Evolutionary conservation across 2,797 vertebrate species (phyloP).

Genomic region (Notolabrus celidotus): DNA sequence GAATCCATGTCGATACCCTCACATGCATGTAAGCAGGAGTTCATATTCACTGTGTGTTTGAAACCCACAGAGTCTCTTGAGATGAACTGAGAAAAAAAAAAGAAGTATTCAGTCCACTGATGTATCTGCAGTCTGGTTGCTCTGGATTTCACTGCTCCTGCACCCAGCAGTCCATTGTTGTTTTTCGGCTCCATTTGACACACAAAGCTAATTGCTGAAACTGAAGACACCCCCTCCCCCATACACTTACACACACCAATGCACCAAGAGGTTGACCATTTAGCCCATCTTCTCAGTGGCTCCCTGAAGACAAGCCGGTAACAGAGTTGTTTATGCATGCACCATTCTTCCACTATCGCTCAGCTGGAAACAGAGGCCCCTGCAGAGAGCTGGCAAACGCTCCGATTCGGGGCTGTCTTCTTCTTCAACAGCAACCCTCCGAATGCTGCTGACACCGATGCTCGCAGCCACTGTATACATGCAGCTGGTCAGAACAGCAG

Average conservation of each 20-base stretch:
- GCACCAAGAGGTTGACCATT: conserved; percentile 49
- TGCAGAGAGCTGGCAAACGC: conserved; percentile 45
- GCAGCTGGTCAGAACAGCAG: conserved; percentile 46
- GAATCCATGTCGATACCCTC: background rate
- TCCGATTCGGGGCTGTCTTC: conserved; percentile 36
- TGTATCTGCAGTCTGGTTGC: conserved; percentile 33
- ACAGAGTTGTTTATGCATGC: conserved; percentile 60
- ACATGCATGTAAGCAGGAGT: conserved; percentile 2
- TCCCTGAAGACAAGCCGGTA: conserved; percentile 60
- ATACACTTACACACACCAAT: conserved; percentile 33
- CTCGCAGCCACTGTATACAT: conserved; percentile 35
- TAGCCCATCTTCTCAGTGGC: conserved; percentile 47
- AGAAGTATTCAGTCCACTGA: conserved; percentile 21
- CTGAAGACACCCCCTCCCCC: conserved; percentile 25
- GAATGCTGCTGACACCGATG: conserved; percentile 6
- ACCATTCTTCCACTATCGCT: conserved; percentile 52
- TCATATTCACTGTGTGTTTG: conserved; percentile 16
- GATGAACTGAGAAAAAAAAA: background rate
- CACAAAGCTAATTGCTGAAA: conserved; percentile 62
- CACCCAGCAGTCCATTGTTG: conserved; percentile 38
- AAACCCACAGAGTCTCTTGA: conserved; percentile 7
- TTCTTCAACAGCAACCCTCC: conserved; percentile 33
- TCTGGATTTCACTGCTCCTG: conserved; percentile 22
- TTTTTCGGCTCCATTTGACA: conserved; percentile 65
- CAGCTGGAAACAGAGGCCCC: conserved; percentile 51